Percentiles rank a stretch among this genome's conserved stretches.
Evolutionary conservation across 2,888 invertebrate genomes (phyloP).

Genomic region (Brachyopa scutellaris): DNA sequence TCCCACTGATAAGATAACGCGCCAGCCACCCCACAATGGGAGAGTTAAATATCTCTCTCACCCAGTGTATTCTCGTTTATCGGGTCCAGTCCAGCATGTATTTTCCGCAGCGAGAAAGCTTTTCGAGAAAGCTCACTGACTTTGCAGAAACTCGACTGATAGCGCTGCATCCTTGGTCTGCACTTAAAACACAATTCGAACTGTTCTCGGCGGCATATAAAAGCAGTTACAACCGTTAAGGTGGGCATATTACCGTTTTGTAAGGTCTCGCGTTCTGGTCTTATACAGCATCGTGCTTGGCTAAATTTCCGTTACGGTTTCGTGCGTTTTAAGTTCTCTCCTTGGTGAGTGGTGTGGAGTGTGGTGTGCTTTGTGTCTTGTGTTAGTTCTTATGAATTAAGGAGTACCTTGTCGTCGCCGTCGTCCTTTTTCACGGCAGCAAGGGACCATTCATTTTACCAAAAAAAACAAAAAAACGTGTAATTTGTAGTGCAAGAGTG

Average conservation of each 20-base stretch:
- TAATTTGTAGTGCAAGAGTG: conserved; percentile 60
- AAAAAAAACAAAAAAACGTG: conserved; percentile 20
- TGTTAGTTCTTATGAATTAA: conserved; percentile 61
- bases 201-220: conserved; percentile 53
- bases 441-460: neutral
- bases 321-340: conserved; percentile 67
- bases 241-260: conserved; percentile 65
- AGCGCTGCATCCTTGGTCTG: conserved; percentile 68
- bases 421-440: neutral
- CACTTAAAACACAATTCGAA: conserved; percentile 45
- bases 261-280: conserved; percentile 69
- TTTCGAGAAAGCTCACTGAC: conserved; percentile 54
- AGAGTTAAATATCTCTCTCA: conserved; percentile 35
- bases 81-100: conserved; percentile 37
- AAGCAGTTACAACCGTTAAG: conserved; percentile 68
- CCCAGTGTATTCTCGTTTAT: conserved; percentile 46
- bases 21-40: conserved; percentile 1
- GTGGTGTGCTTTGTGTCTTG: conserved; percentile 39
- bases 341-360: conserved; percentile 51
- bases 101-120: conserved; percentile 67
- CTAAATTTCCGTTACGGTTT: conserved; percentile 70
- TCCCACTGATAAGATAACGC: neutral
- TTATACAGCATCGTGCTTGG: conserved; percentile 52
- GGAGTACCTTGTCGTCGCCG: conserved; percentile 24
- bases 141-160: conserved; percentile 70